Percentiles rank a stretch among this genome's conserved stretches.
Conservation (phyloP, 2,113 vertebrate genomes). For the Heterochromis multidens region DNA sequence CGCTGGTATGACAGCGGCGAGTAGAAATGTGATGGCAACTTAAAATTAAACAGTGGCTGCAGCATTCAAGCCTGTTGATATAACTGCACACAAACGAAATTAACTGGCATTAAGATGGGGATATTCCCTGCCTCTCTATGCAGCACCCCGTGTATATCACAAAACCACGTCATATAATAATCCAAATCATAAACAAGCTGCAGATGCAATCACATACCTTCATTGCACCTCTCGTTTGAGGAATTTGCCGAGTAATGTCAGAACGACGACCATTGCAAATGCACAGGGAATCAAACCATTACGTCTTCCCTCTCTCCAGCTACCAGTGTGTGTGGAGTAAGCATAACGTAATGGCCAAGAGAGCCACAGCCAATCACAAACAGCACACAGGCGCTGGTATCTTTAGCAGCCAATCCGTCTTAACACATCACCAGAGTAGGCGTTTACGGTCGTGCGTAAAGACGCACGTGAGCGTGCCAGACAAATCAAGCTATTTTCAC, state of each 20-base stretch:
- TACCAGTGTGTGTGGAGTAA: slow-evolving; percentile 60
- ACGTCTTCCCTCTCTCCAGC: slow-evolving; percentile 76
- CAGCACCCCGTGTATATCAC: slow-evolving; percentile 15
- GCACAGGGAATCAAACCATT: slow-evolving; percentile 74
- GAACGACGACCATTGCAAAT: slow-evolving; percentile 73
- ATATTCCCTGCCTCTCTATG: slow-evolving; percentile 14
- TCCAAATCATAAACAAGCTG: not conserved
- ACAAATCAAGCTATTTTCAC: slow-evolving; percentile 21
- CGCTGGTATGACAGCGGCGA: not conserved
- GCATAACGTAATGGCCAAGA: slow-evolving; percentile 74
- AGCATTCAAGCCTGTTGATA: slow-evolving; percentile 10
- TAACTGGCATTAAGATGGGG: slow-evolving; percentile 5
- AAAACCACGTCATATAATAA: not conserved
- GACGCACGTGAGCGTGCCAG: slow-evolving; percentile 25
- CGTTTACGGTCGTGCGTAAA: slow-evolving; percentile 40
- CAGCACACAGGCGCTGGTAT: slow-evolving; percentile 39
- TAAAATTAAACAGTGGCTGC: not conserved
- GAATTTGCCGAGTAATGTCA: slow-evolving; percentile 69
- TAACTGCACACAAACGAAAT: not conserved
- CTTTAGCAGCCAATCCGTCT: slow-evolving; percentile 71
- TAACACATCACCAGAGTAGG: slow-evolving; percentile 15
- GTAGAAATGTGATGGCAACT: not conserved
- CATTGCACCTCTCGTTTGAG: slow-evolving; percentile 72
- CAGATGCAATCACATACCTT: slow-evolving; percentile 64
- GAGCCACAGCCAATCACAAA: slow-evolving; percentile 59